These are phyloP conservation scores for Platerodrilus igneus DNA, from an alignment of 2,888 invertebrate genomes.

Conservation along the genomic window DNA sequence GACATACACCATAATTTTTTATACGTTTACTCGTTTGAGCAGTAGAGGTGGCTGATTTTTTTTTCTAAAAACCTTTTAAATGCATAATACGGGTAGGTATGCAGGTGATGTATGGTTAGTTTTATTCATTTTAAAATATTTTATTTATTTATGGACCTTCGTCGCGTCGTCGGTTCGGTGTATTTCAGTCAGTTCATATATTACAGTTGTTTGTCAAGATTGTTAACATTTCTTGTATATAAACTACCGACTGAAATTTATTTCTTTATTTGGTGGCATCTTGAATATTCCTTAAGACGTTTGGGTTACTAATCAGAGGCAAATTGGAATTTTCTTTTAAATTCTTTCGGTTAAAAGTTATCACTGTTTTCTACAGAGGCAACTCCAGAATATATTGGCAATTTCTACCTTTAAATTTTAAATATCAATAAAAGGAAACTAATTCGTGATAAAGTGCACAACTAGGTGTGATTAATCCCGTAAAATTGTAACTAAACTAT, in stretches of 20 bases:
- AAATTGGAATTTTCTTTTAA: no score
- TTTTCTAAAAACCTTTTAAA: not conserved
- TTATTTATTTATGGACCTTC: slow-evolving; percentile 34
- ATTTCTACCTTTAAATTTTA: no score
- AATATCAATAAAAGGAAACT: no score
- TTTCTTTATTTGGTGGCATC: slow-evolving; percentile 36
- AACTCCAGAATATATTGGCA: no score
- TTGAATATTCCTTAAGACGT: no score
- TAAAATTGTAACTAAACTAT: no score
- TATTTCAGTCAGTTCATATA: slow-evolving; percentile 41
- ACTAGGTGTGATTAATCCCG: no score
- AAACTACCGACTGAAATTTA: slow-evolving; percentile 38
- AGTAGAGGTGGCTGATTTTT: not conserved
- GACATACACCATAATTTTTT: slow-evolving; percentile 2
- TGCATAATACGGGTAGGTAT: not conserved
- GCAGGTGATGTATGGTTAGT: slow-evolving; percentile 27
- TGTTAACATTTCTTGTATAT: slow-evolving; percentile 42
- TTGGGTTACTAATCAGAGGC: no score
- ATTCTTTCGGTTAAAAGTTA: no score
- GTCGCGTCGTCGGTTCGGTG: no score
- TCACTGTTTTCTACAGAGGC: no score
- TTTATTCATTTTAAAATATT: slow-evolving; percentile 27
- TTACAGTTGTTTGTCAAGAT: slow-evolving; percentile 45
- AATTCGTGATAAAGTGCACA: no score
- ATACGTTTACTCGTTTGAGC: not conserved